Base-by-base conservation (phyloP, 2,113 vertebrate genomes). In the Mobula hypostoma region DNA sequence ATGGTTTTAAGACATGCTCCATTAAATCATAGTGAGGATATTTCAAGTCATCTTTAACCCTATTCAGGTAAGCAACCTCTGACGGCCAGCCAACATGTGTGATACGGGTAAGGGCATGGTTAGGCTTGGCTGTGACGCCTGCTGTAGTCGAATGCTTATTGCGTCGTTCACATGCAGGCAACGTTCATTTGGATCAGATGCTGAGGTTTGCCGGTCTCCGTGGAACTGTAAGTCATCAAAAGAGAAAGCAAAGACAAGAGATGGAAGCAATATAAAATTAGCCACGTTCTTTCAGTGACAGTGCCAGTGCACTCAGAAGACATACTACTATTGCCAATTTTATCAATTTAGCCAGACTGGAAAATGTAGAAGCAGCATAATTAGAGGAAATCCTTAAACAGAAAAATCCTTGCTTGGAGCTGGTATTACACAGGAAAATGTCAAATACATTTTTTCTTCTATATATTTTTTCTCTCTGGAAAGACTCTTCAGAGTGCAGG, bases 401-500 rank as follows among this genome's bases (percentile, higher is more conserved):
- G 85, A 66, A 74, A 93, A 93, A 48, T 93, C 91, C 91, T 93
- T 93, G 70, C 91, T 93, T 56, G 68, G 68, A 93, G 91, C 91
- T 93, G 91, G 91, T 93, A 93, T 93, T 93, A 93, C 68, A 93
- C 36, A 93, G 36, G 91, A 93, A 93, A 93, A 93, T 93, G 91
- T 93, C 91, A 93, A 93, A 93, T 93, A 56, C 91, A 93, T 93
- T 93, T 94, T 78, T 85, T 66, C 40, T 68, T 96, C 96, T 94
- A 95, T 96, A 96, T 96, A 95, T 95, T 94, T 96, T 96, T 97
- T 96, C 48, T 48, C 48, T 97, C 95, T 96, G 95, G 95, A 96
- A 97, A 95, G 95, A 96, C 95, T 96, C 95, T 94, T 95, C 95
- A 92, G 94, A 96, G 95, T 96, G 96, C 97, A 97, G 97, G 97